phyloP scores from a whole-genome alignment of 2,113 vertebrate genomes.

The Lethenteron reissneri region DNA sequence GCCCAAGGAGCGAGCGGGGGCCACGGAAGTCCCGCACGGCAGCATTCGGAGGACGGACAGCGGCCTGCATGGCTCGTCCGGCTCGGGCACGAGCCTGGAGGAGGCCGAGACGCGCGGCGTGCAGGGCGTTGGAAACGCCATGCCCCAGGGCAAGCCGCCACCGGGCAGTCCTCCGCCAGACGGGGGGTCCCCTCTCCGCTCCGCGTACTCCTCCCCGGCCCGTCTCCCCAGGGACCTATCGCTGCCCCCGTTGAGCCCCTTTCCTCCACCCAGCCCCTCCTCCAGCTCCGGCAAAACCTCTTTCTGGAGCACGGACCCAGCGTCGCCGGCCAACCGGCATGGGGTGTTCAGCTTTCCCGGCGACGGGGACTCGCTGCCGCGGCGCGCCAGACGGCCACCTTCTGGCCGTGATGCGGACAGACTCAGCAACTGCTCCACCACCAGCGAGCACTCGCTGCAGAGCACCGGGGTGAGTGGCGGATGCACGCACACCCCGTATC shows the following conservation, averaged over 20 bases:
- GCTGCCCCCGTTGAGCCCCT: not conserved
- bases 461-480: not conserved
- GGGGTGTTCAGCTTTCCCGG: not conserved
- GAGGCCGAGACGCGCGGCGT: too few species aligned
- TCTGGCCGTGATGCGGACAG: not conserved
- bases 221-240: not conserved
- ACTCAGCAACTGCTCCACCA: slow-evolving; percentile 2
- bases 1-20: too few species aligned
- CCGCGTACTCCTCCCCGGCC: not conserved
- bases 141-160: too few species aligned
- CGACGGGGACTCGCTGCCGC: slow-evolving; percentile 1
- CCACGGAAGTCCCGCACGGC: too few species aligned
- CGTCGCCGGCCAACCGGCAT: slow-evolving; percentile 1
- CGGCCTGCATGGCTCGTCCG: too few species aligned
- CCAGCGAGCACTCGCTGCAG: slow-evolving; percentile 2
- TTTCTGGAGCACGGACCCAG: slow-evolving; percentile 5
- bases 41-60: too few species aligned
- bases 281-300: not conserved
- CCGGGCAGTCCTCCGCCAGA: not conserved
- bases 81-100: too few species aligned
- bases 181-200: not conserved
- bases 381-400: not conserved
- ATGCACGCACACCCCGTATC: too few species aligned
- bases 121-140: too few species aligned
- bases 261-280: slow-evolving; percentile 4